Conservation (phyloP, 2,113 vertebrate genomes). For the Pan troglodytes region NHGRI_mPanTro3-v2.1_pri NC_086015.1:166688501-166689000, state of each 20-base stretch:
- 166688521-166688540: background rate
- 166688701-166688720: background rate
- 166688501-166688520: background rate
- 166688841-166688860: background rate
- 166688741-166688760: constrained; percentile 12
- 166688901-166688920: background rate
- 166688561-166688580: background rate
- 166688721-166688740: background rate
- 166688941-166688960: background rate
- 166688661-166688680: background rate
- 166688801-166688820: background rate
- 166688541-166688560: background rate
- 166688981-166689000: constrained; percentile 28
- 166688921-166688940: constrained; percentile 14
- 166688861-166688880: background rate
- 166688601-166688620: background rate
- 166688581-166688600: background rate
- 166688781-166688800: background rate
- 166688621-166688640: background rate
- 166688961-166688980: background rate
- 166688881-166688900: constrained; percentile 18
- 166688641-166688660: background rate
- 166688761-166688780: background rate
- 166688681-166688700: background rate
- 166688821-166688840: background rate